These are phyloP conservation scores for Apeira syringaria DNA, from an alignment of 2,888 invertebrate species.

Conservation along the genomic window DNA sequence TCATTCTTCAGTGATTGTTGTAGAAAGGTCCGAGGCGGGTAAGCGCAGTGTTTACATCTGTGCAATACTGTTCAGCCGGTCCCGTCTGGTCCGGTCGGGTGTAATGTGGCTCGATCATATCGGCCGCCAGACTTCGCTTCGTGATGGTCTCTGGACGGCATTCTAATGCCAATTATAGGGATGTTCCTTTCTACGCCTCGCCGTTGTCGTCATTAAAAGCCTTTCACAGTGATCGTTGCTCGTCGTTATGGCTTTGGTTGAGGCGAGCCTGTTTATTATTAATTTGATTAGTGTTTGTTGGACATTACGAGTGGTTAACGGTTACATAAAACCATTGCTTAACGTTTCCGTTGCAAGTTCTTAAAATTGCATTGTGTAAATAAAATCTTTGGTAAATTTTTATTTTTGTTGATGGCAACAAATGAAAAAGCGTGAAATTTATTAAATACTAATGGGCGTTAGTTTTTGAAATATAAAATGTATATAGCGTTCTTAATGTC, in stretches of 20 bases:
- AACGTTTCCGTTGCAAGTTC: too few species aligned
- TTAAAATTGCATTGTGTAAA: too few species aligned
- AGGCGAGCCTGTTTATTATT: conserved; percentile 1
- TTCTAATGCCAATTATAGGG: conserved; percentile 12
- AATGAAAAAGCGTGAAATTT: too few species aligned
- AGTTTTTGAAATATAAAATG: too few species aligned
- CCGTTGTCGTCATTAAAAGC: conserved; percentile 10
- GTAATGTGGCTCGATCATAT: background rate
- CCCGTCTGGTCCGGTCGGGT: background rate
- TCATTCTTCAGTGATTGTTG: conserved; percentile 10
- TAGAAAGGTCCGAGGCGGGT: conserved; percentile 6
- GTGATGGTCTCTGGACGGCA: conserved; percentile 1
- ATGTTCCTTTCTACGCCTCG: conserved; percentile 9
- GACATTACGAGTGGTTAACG: too few species aligned
- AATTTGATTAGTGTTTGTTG: conserved; percentile 2
- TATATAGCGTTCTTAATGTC: too few species aligned
- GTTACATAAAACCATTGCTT: too few species aligned
- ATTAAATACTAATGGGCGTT: too few species aligned
- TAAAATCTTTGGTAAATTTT: too few species aligned
- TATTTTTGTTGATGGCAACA: too few species aligned
- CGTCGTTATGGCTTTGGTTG: conserved; percentile 5
- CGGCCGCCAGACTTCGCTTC: background rate
- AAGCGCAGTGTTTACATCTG: background rate
- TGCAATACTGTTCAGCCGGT: background rate
- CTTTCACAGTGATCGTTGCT: conserved; percentile 8